Evolutionary conservation across 2,888 invertebrate species (phyloP).

Genomic region (Synanthedon vespiformis): DNA sequence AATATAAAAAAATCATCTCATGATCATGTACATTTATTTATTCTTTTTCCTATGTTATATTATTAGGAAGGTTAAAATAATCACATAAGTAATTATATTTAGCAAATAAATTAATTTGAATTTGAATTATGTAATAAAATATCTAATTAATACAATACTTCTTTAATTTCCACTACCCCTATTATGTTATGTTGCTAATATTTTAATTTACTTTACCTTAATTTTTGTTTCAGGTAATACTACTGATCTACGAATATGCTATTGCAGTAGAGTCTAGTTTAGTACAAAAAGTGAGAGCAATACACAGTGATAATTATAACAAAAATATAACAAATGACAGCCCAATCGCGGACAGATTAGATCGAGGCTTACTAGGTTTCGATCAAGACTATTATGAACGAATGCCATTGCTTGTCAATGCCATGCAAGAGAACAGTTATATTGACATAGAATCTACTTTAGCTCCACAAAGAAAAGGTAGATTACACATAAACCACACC

Average conservation of each 20-base stretch:
- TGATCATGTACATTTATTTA: too few species aligned
- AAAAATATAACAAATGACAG: slow-evolving; percentile 22
- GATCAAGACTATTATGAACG: slow-evolving; percentile 61
- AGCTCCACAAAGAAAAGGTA: slow-evolving; percentile 14
- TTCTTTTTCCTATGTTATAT: too few species aligned
- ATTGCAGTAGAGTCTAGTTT: slow-evolving; percentile 58
- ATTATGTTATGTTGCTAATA: too few species aligned
- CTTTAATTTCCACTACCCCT: too few species aligned
- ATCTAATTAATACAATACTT: too few species aligned
- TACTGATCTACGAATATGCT: slow-evolving; percentile 63
- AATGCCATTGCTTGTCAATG: slow-evolving; percentile 61
- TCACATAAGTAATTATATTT: too few species aligned
- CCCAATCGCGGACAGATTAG: slow-evolving; percentile 53
- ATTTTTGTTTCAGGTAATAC: slow-evolving; percentile 54
- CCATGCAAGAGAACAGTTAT: slow-evolving; percentile 52
- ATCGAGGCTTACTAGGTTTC: slow-evolving; percentile 49
- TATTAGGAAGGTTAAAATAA: too few species aligned
- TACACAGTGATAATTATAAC: slow-evolving; percentile 17
- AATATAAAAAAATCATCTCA: too few species aligned
- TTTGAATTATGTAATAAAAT: too few species aligned
- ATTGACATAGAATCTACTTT: slow-evolving; percentile 33
- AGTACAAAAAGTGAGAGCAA: slow-evolving; percentile 41
- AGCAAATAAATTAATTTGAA: too few species aligned
- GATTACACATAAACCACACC: slow-evolving; percentile 12
- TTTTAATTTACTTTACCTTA: background rate